A percentile compares a stretch with the other conserved stretches of the same genome.
Evolutionary conservation across 2,888 invertebrate species (phyloP).

Genomic region (Acheta domesticus): DNA sequence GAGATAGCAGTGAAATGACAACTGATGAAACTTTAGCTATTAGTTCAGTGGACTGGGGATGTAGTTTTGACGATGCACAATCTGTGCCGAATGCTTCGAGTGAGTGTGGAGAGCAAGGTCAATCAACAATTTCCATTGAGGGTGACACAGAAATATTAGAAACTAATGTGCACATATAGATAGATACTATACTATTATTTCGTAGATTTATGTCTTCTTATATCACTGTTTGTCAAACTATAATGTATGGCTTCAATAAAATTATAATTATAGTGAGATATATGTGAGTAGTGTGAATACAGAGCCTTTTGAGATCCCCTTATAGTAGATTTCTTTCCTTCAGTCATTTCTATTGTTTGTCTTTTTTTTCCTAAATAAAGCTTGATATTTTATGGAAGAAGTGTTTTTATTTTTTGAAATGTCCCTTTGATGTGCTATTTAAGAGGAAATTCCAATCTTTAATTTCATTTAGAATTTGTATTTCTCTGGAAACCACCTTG

Average conservation of each 20-base stretch:
- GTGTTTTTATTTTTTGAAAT: neutral
- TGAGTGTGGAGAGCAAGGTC: neutral
- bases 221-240: neutral
- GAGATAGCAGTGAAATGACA: neutral
- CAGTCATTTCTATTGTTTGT: neutral
- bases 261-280: neutral
- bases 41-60: slow-evolving; percentile 11
- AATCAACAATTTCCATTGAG: neutral
- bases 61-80: neutral
- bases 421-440: neutral
- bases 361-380: slow-evolving; percentile 1
- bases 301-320: neutral
- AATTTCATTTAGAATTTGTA: no score
- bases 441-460: no score
- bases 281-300: neutral
- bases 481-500: no score
- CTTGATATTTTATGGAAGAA: slow-evolving; percentile 18
- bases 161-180: neutral
- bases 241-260: slow-evolving; percentile 1
- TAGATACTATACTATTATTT: neutral
- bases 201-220: neutral
- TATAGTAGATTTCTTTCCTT: neutral
- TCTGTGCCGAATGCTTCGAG: neutral
- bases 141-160: neutral
- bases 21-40: neutral